A percentile compares a stretch with the other conserved stretches of the same genome.
Evolutionary conservation across 2,797 vertebrate genomes (phyloP).

Genomic region (Scyliorhinus canicula): DNA sequence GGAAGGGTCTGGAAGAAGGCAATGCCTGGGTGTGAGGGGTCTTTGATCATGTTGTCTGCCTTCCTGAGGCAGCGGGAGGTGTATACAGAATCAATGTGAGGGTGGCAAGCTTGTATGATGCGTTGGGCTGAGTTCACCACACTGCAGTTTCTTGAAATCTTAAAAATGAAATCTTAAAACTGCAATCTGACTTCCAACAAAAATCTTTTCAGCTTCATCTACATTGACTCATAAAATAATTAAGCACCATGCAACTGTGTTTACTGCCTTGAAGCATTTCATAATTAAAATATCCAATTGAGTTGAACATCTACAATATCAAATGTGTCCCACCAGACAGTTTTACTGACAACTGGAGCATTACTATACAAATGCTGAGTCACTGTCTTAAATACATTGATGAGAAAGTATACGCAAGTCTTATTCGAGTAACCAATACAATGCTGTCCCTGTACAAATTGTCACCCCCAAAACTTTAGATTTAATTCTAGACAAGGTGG

Average conservation of each 20-base stretch:
- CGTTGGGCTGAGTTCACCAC: too few relatives aligned
- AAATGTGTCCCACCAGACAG: not conserved
- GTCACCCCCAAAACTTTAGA: not conserved
- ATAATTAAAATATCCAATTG: not conserved
- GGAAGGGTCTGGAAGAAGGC: too few relatives aligned
- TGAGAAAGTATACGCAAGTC: not conserved
- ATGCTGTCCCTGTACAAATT: not conserved
- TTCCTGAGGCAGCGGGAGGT: too few relatives aligned
- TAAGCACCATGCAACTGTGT: not conserved
- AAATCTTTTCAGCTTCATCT: not conserved
- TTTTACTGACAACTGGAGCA: not conserved
- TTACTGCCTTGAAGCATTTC: not conserved
- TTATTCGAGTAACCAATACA: not conserved
- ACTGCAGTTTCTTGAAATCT: too few relatives aligned
- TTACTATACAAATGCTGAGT: not conserved
- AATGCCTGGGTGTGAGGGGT: too few relatives aligned
- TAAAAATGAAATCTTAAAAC: not conserved
- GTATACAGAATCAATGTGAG: too few relatives aligned
- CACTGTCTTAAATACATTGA: not conserved
- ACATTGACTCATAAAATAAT: not conserved
- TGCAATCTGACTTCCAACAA: not conserved
- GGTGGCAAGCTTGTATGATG: too few relatives aligned
- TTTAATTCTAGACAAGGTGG: not conserved
- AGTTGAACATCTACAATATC: not conserved
- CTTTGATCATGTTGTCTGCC: too few relatives aligned